Percentiles rank a stretch among this genome's conserved stretches.
Evolutionary conservation across 2,888 invertebrate species (phyloP).

Genomic region (Gymnosoma rotundatum): DNA sequence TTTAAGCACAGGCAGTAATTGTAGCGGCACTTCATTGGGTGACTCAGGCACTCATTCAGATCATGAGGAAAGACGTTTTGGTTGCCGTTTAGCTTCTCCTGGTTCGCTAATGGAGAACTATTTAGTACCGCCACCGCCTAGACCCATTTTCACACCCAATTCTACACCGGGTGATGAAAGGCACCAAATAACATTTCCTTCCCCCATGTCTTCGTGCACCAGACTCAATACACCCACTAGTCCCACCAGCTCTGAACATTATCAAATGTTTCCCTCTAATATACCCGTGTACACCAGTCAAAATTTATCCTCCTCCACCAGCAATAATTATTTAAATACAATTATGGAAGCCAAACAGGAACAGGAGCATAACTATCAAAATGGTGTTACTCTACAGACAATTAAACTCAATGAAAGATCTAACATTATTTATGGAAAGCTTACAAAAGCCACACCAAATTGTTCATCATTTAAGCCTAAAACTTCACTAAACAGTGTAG

Average conservation of each 20-base stretch:
- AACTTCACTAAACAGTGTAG: conserved; percentile 68
- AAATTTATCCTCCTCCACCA: conserved; percentile 76
- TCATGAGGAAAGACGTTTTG: conserved; percentile 86
- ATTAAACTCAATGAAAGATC: conserved; percentile 81
- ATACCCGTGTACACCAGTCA: conserved; percentile 80
- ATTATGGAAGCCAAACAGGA: conserved; percentile 82
- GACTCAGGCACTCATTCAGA: conserved; percentile 94
- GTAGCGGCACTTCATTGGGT: conserved; percentile 90
- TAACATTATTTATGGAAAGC: conserved; percentile 80
- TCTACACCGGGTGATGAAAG: conserved; percentile 81
- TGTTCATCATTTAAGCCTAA: conserved; percentile 81
- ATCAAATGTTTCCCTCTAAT: conserved; percentile 82
- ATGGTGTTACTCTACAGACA: conserved; percentile 79
- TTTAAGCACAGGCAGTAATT: conserved; percentile 88
- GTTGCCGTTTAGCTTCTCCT: conserved; percentile 79
- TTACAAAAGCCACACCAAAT: conserved; percentile 77
- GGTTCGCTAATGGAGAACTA: conserved; percentile 84
- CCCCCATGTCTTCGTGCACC: conserved; percentile 78
- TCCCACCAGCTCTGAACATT: conserved; percentile 79
- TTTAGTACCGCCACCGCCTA: conserved; percentile 86
- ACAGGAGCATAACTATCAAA: conserved; percentile 74
- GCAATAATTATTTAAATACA: conserved; percentile 80
- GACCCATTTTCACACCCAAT: conserved; percentile 82
- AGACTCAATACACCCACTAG: conserved; percentile 80
- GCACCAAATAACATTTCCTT: conserved; percentile 80